Percentiles rank a stretch among this genome's conserved stretches.
phyloP scores from a whole-genome alignment of 37 sponge, comb jelly and placozoan genomes.

The Crambe crambe region DNA sequence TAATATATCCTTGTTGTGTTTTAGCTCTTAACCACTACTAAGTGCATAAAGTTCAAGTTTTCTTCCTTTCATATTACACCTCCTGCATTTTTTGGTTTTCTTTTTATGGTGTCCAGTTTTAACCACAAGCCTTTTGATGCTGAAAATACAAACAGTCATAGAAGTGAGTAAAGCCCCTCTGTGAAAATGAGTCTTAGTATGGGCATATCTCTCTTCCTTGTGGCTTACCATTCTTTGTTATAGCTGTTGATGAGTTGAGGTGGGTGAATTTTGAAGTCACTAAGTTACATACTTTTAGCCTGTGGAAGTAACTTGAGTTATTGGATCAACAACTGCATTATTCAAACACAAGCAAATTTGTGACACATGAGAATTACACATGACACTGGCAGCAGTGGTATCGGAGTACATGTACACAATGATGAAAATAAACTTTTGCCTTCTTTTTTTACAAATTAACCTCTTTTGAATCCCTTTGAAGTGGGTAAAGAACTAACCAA shows the following conservation, averaged over 20 bases:
- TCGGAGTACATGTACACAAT: neutral
- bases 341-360: neutral
- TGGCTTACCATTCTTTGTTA: neutral
- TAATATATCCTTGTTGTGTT: too few species aligned
- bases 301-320: neutral
- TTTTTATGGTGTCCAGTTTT: neutral
- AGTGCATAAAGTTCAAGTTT: too few species aligned
- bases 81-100: neutral
- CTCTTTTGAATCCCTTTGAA: slow-evolving; percentile 12
- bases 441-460: slow-evolving; percentile 3
- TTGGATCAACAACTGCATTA: neutral
- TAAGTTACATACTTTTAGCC: too few species aligned
- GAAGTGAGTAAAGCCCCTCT: too few species aligned
- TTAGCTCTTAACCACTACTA: too few species aligned
- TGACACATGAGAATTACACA: neutral
- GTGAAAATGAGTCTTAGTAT: too few species aligned
- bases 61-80: neutral
- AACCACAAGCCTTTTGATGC: neutral
- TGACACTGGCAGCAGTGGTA: neutral
- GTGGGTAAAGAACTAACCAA: neutral
- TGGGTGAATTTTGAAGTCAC: too few species aligned
- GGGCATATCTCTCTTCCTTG: neutral
- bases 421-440: neutral
- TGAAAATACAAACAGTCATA: too few species aligned
- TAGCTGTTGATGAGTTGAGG: neutral